Evolutionary conservation across 1,140 invertebrate genomes (phyloP), one percentile per base, ranked within the genome.

Genomic region (Diabrotica virgifera): DNA sequence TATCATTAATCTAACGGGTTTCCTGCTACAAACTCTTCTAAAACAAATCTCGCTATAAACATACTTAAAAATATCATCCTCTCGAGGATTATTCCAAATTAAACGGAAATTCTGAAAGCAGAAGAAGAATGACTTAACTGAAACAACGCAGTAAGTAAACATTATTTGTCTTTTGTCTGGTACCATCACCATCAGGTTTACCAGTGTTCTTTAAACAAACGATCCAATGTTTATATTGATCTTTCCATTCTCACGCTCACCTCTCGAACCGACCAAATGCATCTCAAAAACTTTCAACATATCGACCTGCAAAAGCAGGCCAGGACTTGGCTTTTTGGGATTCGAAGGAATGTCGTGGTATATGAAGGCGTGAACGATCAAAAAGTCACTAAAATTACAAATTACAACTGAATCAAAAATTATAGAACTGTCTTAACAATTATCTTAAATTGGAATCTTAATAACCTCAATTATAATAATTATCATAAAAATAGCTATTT

Each of bases 161-260:
- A 60, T 51, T 60, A 60, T 60, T 74, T 74, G 72, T 74, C 73
- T 73, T 72, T 69, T 70, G 73, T 73, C 73, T 74, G 72, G 70
- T 70, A 68, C 61, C 40, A 46, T 46, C 40, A 66, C 14, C 61
- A 69, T 68, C 73, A 73, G 70, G 71, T 72, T 72, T 71, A 70
- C 69, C 40, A 67, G 64, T 62, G 71, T 70, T 71, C 66, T 71
- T 73, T 64, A 74, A 74, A 74, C 73, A 74, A 74, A 68, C 69
- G 36, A 59, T 62, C 64, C 64, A 66, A 66, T 74, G 72, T 74
- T 74, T 74, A 67, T 74, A 70, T 74, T 72, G 70, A 71, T 68
- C 70, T 70, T 75, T 72, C 72, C 40, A 65, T 70, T 70, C 65
- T 72, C 70, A 75, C 70, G 67, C 67, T 62, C 61, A 65, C 64